Evolutionary conservation across 2,888 invertebrate species (phyloP).

Genomic region (Tricholauxania praeusta): DNA sequence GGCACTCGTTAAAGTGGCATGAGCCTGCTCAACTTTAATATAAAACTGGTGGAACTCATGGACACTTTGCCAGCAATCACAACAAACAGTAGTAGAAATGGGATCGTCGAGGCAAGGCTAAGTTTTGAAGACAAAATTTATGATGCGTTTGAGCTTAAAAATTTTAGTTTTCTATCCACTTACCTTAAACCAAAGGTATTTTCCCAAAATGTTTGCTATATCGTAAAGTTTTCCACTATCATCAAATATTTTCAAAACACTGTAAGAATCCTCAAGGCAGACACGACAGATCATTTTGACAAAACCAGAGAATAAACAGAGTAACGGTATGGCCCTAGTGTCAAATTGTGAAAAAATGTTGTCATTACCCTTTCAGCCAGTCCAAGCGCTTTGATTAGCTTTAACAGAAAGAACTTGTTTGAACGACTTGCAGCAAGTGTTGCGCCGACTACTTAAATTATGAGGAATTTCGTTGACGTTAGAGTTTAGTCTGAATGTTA

Average conservation of each 20-base stretch:
- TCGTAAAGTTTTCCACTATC: constrained; percentile 56
- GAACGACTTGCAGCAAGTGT: too few species aligned
- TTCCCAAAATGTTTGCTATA: constrained; percentile 58
- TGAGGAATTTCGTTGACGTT: too few species aligned
- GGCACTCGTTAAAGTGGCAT: constrained; percentile 56
- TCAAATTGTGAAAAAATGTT: too few species aligned
- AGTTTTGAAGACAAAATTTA: too few species aligned
- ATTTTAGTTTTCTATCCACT: background rate
- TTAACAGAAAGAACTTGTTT: too few species aligned
- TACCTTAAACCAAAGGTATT: constrained; percentile 67
- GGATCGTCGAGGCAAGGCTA: constrained; percentile 56
- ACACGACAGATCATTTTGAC: constrained; percentile 63
- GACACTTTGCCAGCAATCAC: constrained; percentile 58
- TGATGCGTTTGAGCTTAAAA: too few species aligned
- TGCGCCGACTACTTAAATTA: too few species aligned
- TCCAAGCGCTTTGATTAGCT: too few species aligned
- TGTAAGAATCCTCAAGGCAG: constrained; percentile 59
- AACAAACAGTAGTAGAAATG: constrained; percentile 62
- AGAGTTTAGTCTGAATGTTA: too few species aligned
- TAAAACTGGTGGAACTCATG: constrained; percentile 60
- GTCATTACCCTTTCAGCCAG: too few species aligned
- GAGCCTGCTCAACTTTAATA: constrained; percentile 57
- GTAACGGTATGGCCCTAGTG: too few species aligned
- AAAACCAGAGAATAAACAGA: too few species aligned
- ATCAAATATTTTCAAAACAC: constrained; percentile 62